phyloP scores from a whole-genome alignment of 2,113 vertebrate genomes.

The Myocastor coypus region DNA sequence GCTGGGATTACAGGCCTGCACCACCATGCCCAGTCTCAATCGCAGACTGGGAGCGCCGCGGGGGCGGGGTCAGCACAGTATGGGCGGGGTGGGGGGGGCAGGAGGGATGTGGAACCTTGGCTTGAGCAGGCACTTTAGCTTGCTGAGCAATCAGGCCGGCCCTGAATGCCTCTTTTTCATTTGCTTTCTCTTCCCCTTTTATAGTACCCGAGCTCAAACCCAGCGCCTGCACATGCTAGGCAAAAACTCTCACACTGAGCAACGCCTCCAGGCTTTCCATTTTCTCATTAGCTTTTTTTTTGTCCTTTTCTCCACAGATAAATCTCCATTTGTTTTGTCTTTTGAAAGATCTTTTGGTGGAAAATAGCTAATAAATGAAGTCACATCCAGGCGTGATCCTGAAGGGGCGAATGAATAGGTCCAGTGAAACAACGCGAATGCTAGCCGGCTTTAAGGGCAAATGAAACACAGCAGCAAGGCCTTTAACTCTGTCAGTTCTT shows the following conservation, averaged over 20 bases:
- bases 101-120: too few relatives aligned
- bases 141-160: too few relatives aligned
- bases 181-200: neutral
- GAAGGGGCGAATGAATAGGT: slow-evolving; percentile 32
- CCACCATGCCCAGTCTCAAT: too few relatives aligned
- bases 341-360: neutral
- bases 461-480: neutral
- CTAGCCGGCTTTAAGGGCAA: neutral
- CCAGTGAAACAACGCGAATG: neutral
- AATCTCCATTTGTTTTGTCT: neutral
- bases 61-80: too few relatives aligned
- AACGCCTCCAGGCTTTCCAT: too few relatives aligned
- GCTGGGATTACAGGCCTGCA: too few relatives aligned
- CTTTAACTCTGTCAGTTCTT: neutral
- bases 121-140: too few relatives aligned
- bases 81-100: too few relatives aligned
- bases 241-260: neutral
- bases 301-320: neutral
- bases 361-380: slow-evolving; percentile 44
- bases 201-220: neutral
- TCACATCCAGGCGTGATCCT: neutral
- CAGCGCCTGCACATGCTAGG: neutral
- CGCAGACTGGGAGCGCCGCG: too few relatives aligned
- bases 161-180: neutral
- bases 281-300: neutral